Conservation (phyloP, 2,888 invertebrate genomes). For the Copidosoma aretas region DNA sequence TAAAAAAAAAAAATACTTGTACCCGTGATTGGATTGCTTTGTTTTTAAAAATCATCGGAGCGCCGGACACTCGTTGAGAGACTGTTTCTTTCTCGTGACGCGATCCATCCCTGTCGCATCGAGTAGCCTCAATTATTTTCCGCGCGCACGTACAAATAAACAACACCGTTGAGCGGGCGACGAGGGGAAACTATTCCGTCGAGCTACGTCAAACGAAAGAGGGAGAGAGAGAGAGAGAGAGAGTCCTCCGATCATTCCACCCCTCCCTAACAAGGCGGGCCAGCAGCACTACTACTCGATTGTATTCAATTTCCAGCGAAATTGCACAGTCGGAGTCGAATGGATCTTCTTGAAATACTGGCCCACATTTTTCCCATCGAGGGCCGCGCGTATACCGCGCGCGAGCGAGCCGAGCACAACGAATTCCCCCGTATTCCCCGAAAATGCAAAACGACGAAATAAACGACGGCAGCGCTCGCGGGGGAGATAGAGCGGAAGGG, state of each 20-base stretch:
- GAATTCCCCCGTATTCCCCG: slow-evolving; percentile 14
- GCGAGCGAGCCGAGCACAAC: background rate
- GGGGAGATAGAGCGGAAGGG: background rate
- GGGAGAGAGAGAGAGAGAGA: no score
- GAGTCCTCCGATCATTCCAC: background rate
- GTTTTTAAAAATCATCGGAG: no score
- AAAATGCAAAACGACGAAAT: slow-evolving; percentile 27
- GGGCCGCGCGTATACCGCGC: background rate
- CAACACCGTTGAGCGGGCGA: background rate
- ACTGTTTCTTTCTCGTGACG: no score
- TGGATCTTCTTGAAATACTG: slow-evolving; percentile 29
- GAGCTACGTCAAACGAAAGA: background rate
- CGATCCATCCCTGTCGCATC: no score
- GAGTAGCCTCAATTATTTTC: no score
- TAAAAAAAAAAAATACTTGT: no score
- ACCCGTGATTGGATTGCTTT: no score
- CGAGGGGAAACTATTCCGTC: background rate
- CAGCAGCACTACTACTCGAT: background rate
- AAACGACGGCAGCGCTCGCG: slow-evolving; percentile 5
- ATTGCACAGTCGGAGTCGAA: slow-evolving; percentile 8
- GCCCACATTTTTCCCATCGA: slow-evolving; percentile 15
- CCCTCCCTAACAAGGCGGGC: background rate
- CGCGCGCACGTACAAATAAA: background rate
- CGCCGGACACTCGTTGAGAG: no score
- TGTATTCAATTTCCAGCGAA: slow-evolving; percentile 11